These are phyloP conservation scores for Crypturellus undulatus DNA, from an alignment of 2,113 vertebrate genomes.

Conservation along the genomic window DNA sequence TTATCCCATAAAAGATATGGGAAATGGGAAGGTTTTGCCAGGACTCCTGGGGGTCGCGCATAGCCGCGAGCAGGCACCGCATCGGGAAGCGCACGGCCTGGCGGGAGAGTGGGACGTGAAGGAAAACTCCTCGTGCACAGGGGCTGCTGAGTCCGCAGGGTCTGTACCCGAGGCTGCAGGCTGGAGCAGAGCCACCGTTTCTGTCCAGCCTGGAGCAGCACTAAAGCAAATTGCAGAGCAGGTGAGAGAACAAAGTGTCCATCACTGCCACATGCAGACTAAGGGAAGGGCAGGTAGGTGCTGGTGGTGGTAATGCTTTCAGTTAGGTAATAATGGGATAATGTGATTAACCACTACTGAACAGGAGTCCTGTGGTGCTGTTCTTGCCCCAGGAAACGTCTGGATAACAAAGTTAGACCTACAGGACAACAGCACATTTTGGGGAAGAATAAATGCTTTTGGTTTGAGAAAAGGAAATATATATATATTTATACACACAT, in stretches of 20 bases:
- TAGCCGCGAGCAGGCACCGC: too few species aligned
- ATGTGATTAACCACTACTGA: rapidly evolving
- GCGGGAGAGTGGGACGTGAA: too few species aligned
- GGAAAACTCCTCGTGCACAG: too few species aligned
- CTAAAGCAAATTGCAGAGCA: rapidly evolving
- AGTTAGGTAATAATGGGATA: rapidly evolving
- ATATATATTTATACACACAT: too few species aligned
- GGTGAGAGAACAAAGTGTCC: background rate
- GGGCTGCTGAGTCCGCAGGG: background rate
- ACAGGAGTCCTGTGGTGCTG: rapidly evolving
- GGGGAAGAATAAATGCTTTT: rapidly evolving
- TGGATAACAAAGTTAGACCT: background rate
- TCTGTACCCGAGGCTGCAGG: rapidly evolving
- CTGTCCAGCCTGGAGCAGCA: rapidly evolving
- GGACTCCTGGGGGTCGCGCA: too few species aligned
- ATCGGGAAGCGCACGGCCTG: too few species aligned
- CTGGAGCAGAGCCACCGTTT: rapidly evolving
- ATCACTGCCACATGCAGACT: background rate
- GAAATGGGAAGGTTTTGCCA: too few species aligned
- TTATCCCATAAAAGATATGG: background rate
- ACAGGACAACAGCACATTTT: background rate
- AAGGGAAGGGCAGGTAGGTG: background rate
- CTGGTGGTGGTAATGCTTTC: rapidly evolving
- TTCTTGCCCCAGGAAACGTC: background rate
- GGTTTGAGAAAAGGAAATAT: background rate